Evolutionary conservation across 2,113 vertebrate genomes (phyloP), one percentile per base, ranked within the genome.

Genomic region (Pseudorhombus dupliciocellatus): DNA sequence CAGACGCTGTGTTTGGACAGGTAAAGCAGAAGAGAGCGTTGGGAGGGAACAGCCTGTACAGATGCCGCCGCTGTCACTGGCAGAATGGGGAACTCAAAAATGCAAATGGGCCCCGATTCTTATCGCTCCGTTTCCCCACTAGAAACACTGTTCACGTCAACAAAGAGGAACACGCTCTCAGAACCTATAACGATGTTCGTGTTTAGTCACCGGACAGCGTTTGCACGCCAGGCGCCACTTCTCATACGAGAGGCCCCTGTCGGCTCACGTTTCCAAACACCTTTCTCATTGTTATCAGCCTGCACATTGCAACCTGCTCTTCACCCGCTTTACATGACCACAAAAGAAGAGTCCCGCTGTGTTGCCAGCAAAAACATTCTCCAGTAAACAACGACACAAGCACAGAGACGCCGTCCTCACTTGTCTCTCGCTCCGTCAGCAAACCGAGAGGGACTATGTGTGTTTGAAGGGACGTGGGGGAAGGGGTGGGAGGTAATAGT

Each of bases 41-140:
- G 51, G 37, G 55, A 59, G 66, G 83, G 73, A 76, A 76, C 75
- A 77, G 74, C 21, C 34, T 40, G 65, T 69, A 66, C 80, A 87
- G 69, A 82, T 66, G 70, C 62, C 68, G 82, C 75, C 71, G 70
- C 81, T 85, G 82, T 84, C 70, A 86, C 64, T 80, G 70, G 65
- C 74, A 60, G 77, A 91, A 93, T 84, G 79, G 84, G 90, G 92
- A 92, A 93, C 82, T 90, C 58, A 77, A 83, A 90, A 83, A 92
- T 94, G 88, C 88, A 94, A 93, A 93, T 89, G 4, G 9, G 4
- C 44, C 44, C 44, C 15, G 88, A 88, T 89, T 65, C 48, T 79
- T 83, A 90, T 92, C 79, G 20, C 68, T 70, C 60, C 63, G 77
- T 85, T 91, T 89, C 87, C 68, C 80, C 86, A 55, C 75, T 73